These are phyloP conservation scores for Pogonomyrmex californicus DNA, from an alignment of 1,140 invertebrate species.

Conservation along the genomic window DNA sequence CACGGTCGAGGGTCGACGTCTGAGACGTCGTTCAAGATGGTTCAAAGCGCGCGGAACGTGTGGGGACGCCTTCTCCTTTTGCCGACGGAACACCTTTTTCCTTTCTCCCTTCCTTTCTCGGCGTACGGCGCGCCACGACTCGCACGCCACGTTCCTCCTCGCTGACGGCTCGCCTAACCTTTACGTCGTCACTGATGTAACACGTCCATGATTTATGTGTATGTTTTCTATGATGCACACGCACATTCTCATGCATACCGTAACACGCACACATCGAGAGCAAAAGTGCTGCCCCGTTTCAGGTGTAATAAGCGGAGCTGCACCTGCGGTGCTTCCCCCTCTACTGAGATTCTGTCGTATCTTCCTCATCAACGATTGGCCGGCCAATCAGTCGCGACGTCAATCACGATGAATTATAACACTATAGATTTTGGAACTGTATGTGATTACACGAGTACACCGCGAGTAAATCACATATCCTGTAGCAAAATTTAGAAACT, in stretches of 20 bases:
- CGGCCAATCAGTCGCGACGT: neutral
- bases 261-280: neutral
- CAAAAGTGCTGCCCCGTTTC: neutral
- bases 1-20: neutral
- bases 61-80: neutral
- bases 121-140: conserved; percentile 36
- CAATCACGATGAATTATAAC: neutral
- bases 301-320: neutral
- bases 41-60: too few species aligned
- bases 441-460: neutral
- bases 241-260: neutral
- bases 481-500: too few species aligned
- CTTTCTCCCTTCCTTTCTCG: conserved; percentile 36
- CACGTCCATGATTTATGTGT: neutral
- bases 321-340: neutral
- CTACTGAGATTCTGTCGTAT: too few species aligned
- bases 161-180: conserved; percentile 70
- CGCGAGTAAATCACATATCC: neutral
- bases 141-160: conserved; percentile 67
- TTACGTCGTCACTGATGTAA: conserved; percentile 57
- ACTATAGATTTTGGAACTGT: neutral
- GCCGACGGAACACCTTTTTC: neutral
- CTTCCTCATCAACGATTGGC: neutral
- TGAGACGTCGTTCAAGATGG: too few species aligned
- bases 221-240: neutral